Evolutionary conservation across 2,113 vertebrate genomes (phyloP).

Genomic region (Lophotis ruficrista): DNA sequence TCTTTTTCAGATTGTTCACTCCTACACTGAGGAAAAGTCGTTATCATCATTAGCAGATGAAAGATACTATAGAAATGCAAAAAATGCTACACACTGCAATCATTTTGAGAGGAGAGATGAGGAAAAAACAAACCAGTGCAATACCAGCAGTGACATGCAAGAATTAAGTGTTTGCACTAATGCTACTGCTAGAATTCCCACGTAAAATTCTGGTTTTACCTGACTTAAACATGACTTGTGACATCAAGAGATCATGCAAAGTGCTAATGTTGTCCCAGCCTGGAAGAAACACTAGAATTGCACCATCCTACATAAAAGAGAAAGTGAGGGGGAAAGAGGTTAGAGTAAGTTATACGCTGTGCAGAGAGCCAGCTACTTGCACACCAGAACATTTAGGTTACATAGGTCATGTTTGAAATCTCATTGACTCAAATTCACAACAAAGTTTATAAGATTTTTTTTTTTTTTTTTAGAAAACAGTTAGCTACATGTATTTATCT

Average conservation of each 20-base stretch:
- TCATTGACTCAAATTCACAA: neutral
- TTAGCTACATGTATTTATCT: neutral
- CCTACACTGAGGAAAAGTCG: neutral
- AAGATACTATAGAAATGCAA: neutral
- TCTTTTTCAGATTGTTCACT: neutral
- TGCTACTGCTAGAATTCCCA: neutral
- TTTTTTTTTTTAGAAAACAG: too few relatives aligned
- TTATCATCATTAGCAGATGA: neutral
- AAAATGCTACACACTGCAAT: neutral
- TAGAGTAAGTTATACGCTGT: neutral
- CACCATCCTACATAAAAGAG: slow-evolving; percentile 84
- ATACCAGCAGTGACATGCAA: neutral
- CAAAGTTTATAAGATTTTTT: rapidly evolving
- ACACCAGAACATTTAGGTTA: rapidly evolving
- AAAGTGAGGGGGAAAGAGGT: neutral
- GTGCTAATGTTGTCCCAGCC: slow-evolving; percentile 98
- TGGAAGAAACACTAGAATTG: slow-evolving; percentile 95
- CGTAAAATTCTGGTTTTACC: slow-evolving; percentile 71
- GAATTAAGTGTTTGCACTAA: neutral
- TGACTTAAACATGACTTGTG: slow-evolving; percentile 95
- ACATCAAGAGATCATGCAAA: slow-evolving; percentile 90
- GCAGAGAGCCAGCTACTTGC: neutral
- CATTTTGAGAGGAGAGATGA: neutral
- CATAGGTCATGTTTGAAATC: neutral
- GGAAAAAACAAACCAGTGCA: neutral